These are phyloP conservation scores for Meda fulgida DNA, from an alignment of 2,797 vertebrate genomes.

Conservation along the genomic window DNA sequence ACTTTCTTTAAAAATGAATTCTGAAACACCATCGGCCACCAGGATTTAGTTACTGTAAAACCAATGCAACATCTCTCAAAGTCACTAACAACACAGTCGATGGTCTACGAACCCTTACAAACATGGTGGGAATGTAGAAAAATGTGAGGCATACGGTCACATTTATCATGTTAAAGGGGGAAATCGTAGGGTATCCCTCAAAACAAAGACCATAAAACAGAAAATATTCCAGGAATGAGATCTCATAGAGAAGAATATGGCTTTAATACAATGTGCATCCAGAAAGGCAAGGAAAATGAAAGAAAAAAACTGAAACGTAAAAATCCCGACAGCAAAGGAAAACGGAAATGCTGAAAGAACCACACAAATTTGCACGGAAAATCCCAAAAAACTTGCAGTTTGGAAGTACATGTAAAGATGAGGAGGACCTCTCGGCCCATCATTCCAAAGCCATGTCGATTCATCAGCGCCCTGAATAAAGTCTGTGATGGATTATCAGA, in stretches of 20 bases:
- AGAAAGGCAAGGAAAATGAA: constrained; percentile 71
- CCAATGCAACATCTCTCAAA: constrained; percentile 62
- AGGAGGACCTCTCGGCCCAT: constrained; percentile 60
- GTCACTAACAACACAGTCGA: constrained; percentile 69
- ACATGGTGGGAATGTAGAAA: constrained; percentile 50
- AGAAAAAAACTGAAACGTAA: constrained; percentile 41
- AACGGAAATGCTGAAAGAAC: constrained; percentile 80
- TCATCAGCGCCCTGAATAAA: constrained; percentile 54
- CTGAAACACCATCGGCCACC: constrained; percentile 62
- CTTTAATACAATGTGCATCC: constrained; percentile 81
- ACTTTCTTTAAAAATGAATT: constrained; percentile 58
- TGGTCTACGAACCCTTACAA: constrained; percentile 69
- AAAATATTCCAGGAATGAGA: constrained; percentile 57
- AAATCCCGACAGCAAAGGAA: constrained; percentile 67
- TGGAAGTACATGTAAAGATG: constrained; percentile 86
- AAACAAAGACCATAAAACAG: constrained; percentile 36
- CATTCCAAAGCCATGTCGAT: constrained; percentile 41
- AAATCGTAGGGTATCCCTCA: constrained; percentile 67
- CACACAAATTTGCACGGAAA: constrained; percentile 85
- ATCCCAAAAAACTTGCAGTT: constrained; percentile 84
- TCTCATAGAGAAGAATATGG: constrained; percentile 76
- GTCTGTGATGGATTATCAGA: constrained; percentile 68
- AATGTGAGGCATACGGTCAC: constrained; percentile 35
- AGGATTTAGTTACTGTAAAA: constrained; percentile 49
- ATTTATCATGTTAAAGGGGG: constrained; percentile 11